These are phyloP conservation scores for Lophius piscatorius DNA, from an alignment of 2,113 vertebrate species.

Conservation along the genomic window DNA sequence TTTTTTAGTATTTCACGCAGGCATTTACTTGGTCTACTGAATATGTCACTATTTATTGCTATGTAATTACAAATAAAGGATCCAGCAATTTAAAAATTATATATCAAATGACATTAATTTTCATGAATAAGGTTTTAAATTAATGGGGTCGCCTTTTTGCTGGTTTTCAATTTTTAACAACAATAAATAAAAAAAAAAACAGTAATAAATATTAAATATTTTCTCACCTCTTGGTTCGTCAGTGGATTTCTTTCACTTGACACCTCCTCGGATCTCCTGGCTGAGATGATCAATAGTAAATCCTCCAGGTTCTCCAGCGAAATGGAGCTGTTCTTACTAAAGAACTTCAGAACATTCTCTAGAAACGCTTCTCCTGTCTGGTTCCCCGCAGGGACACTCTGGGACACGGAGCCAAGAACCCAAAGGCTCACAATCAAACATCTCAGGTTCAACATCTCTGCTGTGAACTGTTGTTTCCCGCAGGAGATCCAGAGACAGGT, in stretches of 20 bases:
- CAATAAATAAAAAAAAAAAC: neutral
- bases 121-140: too few relatives aligned
- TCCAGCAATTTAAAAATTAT: too few relatives aligned
- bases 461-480: neutral
- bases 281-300: slow-evolving; percentile 68
- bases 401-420: neutral
- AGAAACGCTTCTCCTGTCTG: slow-evolving; percentile 28
- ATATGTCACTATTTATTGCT: too few relatives aligned
- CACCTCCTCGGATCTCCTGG: slow-evolving; percentile 32
- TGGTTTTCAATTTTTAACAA: neutral
- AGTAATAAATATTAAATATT: neutral
- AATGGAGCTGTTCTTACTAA: slow-evolving; percentile 67
- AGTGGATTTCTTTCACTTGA: slow-evolving; percentile 58
- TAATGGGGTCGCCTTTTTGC: too few relatives aligned
- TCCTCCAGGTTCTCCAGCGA: slow-evolving; percentile 60
- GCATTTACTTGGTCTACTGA: too few relatives aligned
- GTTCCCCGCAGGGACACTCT: neutral
- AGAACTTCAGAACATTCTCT: slow-evolving; percentile 67
- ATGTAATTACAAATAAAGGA: too few relatives aligned
- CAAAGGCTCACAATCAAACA: slow-evolving; percentile 4
- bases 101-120: too few relatives aligned
- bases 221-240: slow-evolving; percentile 57
- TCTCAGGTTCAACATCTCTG: slow-evolving; percentile 10
- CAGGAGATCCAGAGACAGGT: neutral
- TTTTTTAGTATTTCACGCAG: too few relatives aligned